These are phyloP conservation scores for Ramphastos sulfuratus DNA, from an alignment of 2,113 vertebrate genomes.

Conservation along the genomic window DNA sequence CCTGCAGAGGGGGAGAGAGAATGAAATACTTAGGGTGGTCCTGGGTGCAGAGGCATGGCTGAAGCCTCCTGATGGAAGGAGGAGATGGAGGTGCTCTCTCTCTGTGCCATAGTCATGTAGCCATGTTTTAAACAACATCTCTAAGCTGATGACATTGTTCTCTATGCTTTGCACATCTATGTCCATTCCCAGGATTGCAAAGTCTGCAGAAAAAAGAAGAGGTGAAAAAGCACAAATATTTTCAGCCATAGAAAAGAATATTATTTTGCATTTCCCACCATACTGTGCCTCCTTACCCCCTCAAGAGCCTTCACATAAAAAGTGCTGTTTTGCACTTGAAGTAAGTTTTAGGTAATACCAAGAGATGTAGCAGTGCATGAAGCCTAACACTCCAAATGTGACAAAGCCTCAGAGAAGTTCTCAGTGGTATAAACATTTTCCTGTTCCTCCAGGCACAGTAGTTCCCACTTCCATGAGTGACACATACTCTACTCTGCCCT, in stretches of 20 bases:
- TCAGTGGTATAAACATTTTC: neutral
- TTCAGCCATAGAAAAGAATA: neutral
- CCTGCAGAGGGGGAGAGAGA: neutral
- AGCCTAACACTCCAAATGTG: neutral
- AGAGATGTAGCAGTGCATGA: neutral
- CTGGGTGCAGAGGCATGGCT: neutral
- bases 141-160: constrained; percentile 83
- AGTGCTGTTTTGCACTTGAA: neutral
- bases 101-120: constrained; percentile 85
- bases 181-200: constrained; percentile 80
- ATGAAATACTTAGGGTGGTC: constrained; percentile 60
- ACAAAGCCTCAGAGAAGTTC: neutral
- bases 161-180: constrained; percentile 85
- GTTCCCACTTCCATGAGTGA: neutral
- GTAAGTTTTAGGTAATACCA: neutral
- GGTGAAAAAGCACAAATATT: neutral
- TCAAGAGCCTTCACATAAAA: neutral
- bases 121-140: constrained; percentile 89
- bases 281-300: neutral
- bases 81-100: constrained; percentile 88
- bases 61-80: constrained; percentile 76
- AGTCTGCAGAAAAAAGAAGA: constrained; percentile 68
- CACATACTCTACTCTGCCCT: no score
- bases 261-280: neutral
- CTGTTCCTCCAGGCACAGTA: neutral